phyloP scores from a whole-genome alignment of 2,797 vertebrate genomes.

The Bradypodion pumilum region DNA sequence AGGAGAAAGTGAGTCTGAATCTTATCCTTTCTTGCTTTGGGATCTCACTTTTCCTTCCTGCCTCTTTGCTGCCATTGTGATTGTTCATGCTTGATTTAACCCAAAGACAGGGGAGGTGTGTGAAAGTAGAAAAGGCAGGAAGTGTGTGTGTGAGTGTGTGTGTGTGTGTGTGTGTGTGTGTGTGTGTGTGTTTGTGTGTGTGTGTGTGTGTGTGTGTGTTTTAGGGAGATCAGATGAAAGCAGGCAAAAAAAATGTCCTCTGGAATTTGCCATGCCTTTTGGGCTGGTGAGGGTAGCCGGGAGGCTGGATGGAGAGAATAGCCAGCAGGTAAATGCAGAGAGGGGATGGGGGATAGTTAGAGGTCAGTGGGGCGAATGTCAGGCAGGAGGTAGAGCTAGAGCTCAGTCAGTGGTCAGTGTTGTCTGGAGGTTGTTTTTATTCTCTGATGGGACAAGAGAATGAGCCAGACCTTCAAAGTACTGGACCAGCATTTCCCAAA shows the following conservation, averaged over 20 bases:
- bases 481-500: not conserved
- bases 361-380: not conserved
- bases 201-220: too few relatives aligned
- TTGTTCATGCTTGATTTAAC: not conserved
- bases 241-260: too few relatives aligned
- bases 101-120: not conserved
- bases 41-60: not conserved
- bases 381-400: not conserved
- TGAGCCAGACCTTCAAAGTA: not conserved
- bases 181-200: too few relatives aligned
- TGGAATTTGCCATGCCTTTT: not conserved
- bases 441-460: not conserved
- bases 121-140: too few relatives aligned
- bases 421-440: not conserved
- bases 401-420: not conserved
- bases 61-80: not conserved
- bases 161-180: too few relatives aligned
- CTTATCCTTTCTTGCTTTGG: not conserved
- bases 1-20: not conserved
- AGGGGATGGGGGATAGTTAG: not conserved
- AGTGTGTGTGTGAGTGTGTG: too few relatives aligned
- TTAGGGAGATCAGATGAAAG: not conserved
- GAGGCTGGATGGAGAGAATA: not conserved
- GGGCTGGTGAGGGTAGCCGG: not conserved
- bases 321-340: not conserved